Evolutionary conservation across 2,888 invertebrate species (phyloP).

Genomic region (Calameuta filiformis): DNA sequence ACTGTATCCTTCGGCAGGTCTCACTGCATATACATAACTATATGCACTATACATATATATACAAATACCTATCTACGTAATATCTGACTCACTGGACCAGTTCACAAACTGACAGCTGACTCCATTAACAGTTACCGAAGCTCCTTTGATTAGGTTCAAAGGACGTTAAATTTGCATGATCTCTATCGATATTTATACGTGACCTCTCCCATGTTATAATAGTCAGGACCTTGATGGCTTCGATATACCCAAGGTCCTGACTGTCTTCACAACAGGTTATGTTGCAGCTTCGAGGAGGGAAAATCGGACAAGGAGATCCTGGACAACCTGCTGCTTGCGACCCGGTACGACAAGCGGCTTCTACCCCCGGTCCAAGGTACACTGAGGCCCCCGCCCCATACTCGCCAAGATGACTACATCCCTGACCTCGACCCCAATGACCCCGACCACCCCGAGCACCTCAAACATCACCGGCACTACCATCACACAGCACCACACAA

Average conservation of each 20-base stretch:
- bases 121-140: not conserved
- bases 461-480: conserved; percentile 62
- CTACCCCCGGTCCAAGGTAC: conserved; percentile 90
- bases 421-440: conserved; percentile 60
- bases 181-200: too few species aligned
- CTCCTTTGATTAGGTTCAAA: not conserved
- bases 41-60: not conserved
- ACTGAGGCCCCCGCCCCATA: conserved; percentile 64
- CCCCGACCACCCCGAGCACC: conserved; percentile 61
- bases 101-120: not conserved
- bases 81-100: not conserved
- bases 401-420: conserved; percentile 61
- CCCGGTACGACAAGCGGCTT: conserved; percentile 92
- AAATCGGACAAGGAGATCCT: conserved; percentile 94
- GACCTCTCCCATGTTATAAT: too few species aligned
- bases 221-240: not conserved
- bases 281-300: conserved; percentile 87
- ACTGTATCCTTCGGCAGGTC: not conserved
- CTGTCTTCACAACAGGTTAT: conserved; percentile 32
- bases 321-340: conserved; percentile 87
- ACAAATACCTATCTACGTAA: not conserved
- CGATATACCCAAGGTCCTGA: not conserved
- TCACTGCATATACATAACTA: not conserved
- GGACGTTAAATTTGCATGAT: not conserved
- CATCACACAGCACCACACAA: conserved; percentile 60